A percentile compares a stretch with the other conserved stretches of the same genome.
Evolutionary conservation across 2,888 invertebrate genomes (phyloP).

Genomic region (Glaucopsyche alexis): DNA sequence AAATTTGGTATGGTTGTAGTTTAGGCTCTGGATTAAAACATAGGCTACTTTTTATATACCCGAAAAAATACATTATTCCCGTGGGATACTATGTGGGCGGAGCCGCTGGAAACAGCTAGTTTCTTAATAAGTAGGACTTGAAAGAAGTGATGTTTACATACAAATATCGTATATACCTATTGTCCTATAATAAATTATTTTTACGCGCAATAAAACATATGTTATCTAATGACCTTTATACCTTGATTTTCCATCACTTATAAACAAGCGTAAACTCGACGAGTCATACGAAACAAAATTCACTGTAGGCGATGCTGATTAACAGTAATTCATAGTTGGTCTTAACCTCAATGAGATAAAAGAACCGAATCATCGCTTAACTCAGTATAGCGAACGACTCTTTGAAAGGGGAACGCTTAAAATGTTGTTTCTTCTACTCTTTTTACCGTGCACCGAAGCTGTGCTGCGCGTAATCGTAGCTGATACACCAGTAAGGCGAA

Average conservation of each 20-base stretch:
- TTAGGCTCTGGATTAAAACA: too few species aligned
- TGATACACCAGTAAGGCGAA: slow-evolving; percentile 57
- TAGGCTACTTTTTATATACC: too few species aligned
- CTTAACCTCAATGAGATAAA: slow-evolving; percentile 50
- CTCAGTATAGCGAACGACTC: slow-evolving; percentile 50
- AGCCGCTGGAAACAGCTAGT: too few species aligned
- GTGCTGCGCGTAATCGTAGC: slow-evolving; percentile 54
- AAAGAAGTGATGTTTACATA: too few species aligned
- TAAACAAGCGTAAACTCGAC: slow-evolving; percentile 36
- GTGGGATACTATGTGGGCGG: too few species aligned
- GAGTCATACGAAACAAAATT: slow-evolving; percentile 42
- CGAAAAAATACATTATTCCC: too few species aligned
- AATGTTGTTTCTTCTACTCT: slow-evolving; percentile 43
- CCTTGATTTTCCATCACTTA: not conserved
- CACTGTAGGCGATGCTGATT: slow-evolving; percentile 31
- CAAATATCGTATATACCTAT: too few species aligned
- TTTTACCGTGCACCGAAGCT: slow-evolving; percentile 49
- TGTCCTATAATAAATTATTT: too few species aligned
- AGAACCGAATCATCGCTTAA: slow-evolving; percentile 50
- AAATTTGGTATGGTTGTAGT: too few species aligned
- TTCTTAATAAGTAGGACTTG: too few species aligned
- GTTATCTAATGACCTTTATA: slow-evolving; percentile 20
- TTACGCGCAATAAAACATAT: slow-evolving; percentile 29
- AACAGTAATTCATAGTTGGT: slow-evolving; percentile 46
- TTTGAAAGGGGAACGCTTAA: slow-evolving; percentile 44